phyloP scores from a whole-genome alignment of 2,888 invertebrate species.

The Drosophila nigricruria region DNA sequence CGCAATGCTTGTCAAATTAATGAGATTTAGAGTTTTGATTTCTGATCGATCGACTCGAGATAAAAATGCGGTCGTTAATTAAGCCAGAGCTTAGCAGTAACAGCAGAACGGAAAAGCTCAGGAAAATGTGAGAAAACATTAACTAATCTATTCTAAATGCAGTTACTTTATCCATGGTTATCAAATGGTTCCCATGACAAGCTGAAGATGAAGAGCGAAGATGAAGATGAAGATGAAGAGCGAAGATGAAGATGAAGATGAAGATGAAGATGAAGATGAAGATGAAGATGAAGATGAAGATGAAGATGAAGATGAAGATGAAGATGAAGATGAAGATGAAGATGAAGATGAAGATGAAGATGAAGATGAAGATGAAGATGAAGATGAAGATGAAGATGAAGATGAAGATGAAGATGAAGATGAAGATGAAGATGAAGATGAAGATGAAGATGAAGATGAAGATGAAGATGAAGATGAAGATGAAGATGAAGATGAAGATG shows the following conservation, averaged over 20 bases:
- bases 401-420: conserved; percentile 12
- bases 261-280: conserved; percentile 2
- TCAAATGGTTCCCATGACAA: conserved; percentile 9
- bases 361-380: conserved; percentile 7
- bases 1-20: conserved; percentile 73
- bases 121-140: conserved; percentile 13
- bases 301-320: conserved; percentile 6
- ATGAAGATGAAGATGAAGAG: conserved; percentile 1
- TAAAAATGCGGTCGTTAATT: conserved; percentile 40
- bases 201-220: neutral
- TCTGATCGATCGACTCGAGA: conserved; percentile 71
- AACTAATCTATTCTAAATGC: conserved; percentile 9
- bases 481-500: conserved; percentile 10
- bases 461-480: conserved; percentile 12
- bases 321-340: conserved; percentile 12
- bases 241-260: conserved; percentile 5
- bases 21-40: conserved; percentile 78
- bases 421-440: conserved; percentile 11
- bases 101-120: neutral
- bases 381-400: conserved; percentile 12
- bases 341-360: conserved; percentile 12
- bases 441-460: conserved; percentile 12
- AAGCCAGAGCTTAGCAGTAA: conserved; percentile 15
- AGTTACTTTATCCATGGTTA: neutral
- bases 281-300: conserved; percentile 12